Conservation (phyloP, 2,888 invertebrate species). For the Biston stratarius region DNA sequence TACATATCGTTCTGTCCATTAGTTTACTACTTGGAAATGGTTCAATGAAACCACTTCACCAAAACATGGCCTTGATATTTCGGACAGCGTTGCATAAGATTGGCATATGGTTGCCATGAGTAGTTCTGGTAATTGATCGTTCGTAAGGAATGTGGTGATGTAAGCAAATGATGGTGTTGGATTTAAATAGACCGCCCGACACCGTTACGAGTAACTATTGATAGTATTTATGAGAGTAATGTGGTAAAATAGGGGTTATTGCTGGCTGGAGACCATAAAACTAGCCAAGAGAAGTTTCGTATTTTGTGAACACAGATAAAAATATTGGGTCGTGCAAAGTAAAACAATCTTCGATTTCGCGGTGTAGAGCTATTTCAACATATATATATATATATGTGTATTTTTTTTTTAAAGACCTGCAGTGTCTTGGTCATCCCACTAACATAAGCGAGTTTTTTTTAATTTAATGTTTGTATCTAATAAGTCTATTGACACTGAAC, state of each 20-base stretch:
- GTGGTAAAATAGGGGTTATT: neutral
- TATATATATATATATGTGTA: no score
- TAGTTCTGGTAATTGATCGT: conserved; percentile 24
- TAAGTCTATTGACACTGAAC: no score
- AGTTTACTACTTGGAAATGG: conserved; percentile 13
- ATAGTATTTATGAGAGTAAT: conserved; percentile 17
- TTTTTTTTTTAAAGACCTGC: no score
- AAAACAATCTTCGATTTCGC: no score
- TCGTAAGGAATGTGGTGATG: conserved; percentile 32
- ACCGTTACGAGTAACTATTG: conserved; percentile 10
- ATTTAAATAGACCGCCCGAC: conserved; percentile 26
- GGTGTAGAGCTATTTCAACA: no score
- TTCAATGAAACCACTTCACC: conserved; percentile 19
- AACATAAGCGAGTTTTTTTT: no score
- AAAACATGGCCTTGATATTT: conserved; percentile 21
- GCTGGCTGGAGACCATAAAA: neutral
- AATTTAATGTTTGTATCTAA: no score
- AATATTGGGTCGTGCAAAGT: neutral
- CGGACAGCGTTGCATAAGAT: conserved; percentile 29
- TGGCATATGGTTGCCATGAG: conserved; percentile 31
- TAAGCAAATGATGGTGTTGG: conserved; percentile 28
- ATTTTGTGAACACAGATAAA: neutral
- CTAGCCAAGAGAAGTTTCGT: neutral
- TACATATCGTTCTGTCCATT: neutral
- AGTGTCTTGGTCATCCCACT: no score